Conservation (phyloP, 2,888 invertebrate species). For the Sabatieria punctata region DNA sequence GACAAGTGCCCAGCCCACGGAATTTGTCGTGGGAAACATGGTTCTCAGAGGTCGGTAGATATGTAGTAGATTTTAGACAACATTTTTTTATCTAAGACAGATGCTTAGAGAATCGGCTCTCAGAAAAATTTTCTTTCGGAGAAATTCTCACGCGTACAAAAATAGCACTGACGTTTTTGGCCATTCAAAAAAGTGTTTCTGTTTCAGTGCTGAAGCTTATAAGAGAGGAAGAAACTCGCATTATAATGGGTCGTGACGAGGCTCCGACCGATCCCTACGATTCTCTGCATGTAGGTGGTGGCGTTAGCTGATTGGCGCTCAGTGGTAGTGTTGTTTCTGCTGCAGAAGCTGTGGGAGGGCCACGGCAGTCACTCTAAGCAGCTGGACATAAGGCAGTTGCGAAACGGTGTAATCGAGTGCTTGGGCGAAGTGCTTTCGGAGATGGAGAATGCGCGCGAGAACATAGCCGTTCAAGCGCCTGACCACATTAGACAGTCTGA, state of each 20-base stretch:
- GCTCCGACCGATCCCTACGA: too few relatives aligned
- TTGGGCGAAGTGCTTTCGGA: constrained; percentile 1
- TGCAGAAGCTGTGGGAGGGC: constrained; percentile 1
- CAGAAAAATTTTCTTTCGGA: too few relatives aligned
- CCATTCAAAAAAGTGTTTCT: too few relatives aligned
- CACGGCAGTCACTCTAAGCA: not conserved
- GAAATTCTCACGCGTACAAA: too few relatives aligned
- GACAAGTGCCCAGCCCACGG: not conserved
- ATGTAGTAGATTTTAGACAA: not conserved
- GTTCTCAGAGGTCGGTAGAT: not conserved
- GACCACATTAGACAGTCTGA: not conserved
- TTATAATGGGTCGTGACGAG: too few relatives aligned
- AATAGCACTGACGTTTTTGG: too few relatives aligned
- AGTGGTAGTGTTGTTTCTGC: not conserved
- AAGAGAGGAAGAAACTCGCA: too few relatives aligned
- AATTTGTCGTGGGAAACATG: constrained; percentile 6
- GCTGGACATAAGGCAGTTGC: not conserved
- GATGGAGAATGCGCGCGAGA: not conserved
- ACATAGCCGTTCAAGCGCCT: constrained; percentile 2
- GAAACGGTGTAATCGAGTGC: not conserved
- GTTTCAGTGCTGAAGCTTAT: too few relatives aligned
- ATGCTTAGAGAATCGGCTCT: too few relatives aligned
- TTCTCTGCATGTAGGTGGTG: not conserved
- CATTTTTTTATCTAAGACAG: too few relatives aligned
- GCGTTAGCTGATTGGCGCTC: not conserved